A percentile compares a stretch with the other conserved stretches of the same genome.
These are phyloP conservation scores for Distichodus sexfasciatus DNA, from an alignment of 2,797 vertebrate species.

Conservation along the genomic window DNA sequence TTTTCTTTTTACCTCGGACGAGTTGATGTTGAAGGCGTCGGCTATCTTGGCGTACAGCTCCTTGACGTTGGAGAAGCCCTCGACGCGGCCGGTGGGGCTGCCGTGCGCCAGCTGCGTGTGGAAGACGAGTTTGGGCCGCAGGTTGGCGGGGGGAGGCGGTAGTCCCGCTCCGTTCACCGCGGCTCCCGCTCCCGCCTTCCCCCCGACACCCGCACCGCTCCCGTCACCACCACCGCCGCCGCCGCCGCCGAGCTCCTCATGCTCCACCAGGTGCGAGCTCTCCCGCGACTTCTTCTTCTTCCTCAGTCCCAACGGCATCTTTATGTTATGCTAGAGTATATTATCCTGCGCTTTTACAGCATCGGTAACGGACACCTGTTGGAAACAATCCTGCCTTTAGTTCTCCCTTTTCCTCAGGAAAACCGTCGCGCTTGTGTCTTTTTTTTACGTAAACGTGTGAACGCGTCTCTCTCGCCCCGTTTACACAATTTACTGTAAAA, in stretches of 20 bases:
- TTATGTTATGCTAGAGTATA: too few species aligned
- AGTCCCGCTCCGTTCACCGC: slow-evolving; percentile 66
- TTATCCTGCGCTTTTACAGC: too few species aligned
- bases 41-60: slow-evolving; percentile 86
- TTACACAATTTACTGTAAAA: too few species aligned
- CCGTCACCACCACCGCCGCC: too few species aligned
- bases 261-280: slow-evolving; percentile 76
- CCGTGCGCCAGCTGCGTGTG: slow-evolving; percentile 96
- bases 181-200: slow-evolving; percentile 54
- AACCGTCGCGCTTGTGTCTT: too few species aligned
- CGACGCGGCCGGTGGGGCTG: slow-evolving; percentile 89
- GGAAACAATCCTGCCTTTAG: too few species aligned
- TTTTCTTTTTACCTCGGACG: slow-evolving; percentile 70
- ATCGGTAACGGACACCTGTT: too few species aligned
- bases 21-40: slow-evolving; percentile 76
- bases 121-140: slow-evolving; percentile 82
- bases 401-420: too few species aligned
- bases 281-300: slow-evolving; percentile 78
- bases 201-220: slow-evolving; percentile 66
- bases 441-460: too few species aligned
- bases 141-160: slow-evolving; percentile 67
- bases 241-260: slow-evolving; percentile 76
- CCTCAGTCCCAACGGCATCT: slow-evolving; percentile 87
- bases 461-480: too few species aligned
- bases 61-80: slow-evolving; percentile 84